phyloP scores from a whole-genome alignment of 2,888 invertebrate genomes.

The Neoitamus cyanurus region DNA sequence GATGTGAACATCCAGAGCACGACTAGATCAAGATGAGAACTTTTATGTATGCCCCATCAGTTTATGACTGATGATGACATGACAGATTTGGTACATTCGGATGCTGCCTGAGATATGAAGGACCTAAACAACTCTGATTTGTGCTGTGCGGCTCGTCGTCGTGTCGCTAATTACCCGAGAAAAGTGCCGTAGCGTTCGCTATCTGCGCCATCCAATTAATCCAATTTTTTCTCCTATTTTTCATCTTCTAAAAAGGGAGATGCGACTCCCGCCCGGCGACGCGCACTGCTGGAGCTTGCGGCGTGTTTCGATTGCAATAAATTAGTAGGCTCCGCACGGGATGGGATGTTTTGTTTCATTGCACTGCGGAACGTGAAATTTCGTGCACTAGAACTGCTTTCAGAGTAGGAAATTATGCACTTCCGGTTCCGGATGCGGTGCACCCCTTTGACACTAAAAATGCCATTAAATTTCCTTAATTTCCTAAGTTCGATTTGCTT shows the following conservation, averaged over 20 bases:
- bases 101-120: slow-evolving; percentile 34
- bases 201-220: not conserved
- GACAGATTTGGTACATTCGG: slow-evolving; percentile 38
- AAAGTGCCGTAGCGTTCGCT: not conserved
- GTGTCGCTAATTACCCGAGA: slow-evolving; percentile 18
- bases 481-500: not conserved
- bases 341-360: not conserved
- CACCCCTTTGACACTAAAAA: not conserved
- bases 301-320: not conserved
- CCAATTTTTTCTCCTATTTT: not conserved
- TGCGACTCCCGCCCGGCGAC: not conserved
- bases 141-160: not conserved
- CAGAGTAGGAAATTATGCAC: not conserved
- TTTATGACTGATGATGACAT: slow-evolving; percentile 41
- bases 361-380: not conserved
- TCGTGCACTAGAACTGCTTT: not conserved
- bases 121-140: slow-evolving; percentile 23
- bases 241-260: not conserved
- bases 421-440: not conserved
- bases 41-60: slow-evolving; percentile 13
- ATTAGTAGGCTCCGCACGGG: not conserved
- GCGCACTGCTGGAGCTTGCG: not conserved
- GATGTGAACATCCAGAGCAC: slow-evolving; percentile 7
- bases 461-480: not conserved
- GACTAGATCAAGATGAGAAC: slow-evolving; percentile 27